Evolutionary conservation across 2,888 invertebrate genomes (phyloP), one percentile per base, ranked within the genome.

Genomic region (Frankliniella fusca): DNA sequence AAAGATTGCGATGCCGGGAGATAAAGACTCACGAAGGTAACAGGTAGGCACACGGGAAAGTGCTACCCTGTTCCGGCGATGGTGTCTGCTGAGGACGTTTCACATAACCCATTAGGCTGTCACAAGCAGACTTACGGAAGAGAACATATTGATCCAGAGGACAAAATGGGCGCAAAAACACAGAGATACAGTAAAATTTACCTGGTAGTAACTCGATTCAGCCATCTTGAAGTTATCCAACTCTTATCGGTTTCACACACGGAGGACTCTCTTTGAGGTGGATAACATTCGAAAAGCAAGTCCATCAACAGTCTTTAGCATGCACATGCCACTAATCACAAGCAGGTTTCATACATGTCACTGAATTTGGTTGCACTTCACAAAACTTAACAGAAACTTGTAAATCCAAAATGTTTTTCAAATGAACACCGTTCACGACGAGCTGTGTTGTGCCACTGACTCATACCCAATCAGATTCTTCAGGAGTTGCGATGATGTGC

Each of bases 201-300:
- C 91, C 91, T 91, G 91, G 89, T 91, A 91, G 90, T 91, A 91
- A 87, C 89, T 89, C 85, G 91, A 91, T 89, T 92, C 91, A 89
- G 91, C 91, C 91, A 92, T 92, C 89, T 91, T 92, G 90, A 11
- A n/a, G 70, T 23, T 70, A 70, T 70, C 23, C 70, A 70, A 70
- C 70, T 70, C 70, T 23, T 23, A 70, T 70, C 70, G 70, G 70
- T 23, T 23, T 70, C 70, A 70, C 70, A 70, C 70, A 70, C 70
- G 23, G 23, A 70, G 70, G 70, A 70, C 70, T 70, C 23, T 70
- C 70, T 11, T 23, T 11, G 70, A 70, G 70, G 70, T 70, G 23
- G 23, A 70, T 70, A 70, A 70, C 70, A 70, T 70, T 70, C 70
- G 70, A 70, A 70, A 70, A 11, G n/a, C 11, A 11, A 70, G 70